Evolutionary conservation across 2,888 invertebrate species (phyloP).

Genomic region (Pseudanteris insignis): DNA sequence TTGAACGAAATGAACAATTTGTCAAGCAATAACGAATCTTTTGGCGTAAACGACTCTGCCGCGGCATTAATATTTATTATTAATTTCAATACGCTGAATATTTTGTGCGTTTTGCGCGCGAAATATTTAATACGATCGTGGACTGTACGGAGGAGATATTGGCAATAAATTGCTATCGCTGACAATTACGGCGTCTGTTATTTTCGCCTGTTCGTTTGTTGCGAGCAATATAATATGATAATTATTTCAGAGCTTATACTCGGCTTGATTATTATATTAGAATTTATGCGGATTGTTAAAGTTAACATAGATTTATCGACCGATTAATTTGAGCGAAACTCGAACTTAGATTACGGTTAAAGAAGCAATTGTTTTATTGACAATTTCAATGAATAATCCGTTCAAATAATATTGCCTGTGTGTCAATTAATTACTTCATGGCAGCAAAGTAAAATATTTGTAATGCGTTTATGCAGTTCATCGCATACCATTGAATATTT

Average conservation of each 20-base stretch:
- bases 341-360: conserved; percentile 21
- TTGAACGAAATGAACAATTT: conserved; percentile 23
- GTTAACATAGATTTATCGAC: conserved; percentile 14
- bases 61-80: conserved; percentile 14
- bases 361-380: conserved; percentile 28
- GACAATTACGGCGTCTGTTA: conserved; percentile 28
- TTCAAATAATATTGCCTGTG: conserved; percentile 29
- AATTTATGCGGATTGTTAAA: conserved; percentile 16
- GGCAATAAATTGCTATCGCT: conserved; percentile 28
- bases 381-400: conserved; percentile 32
- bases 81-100: conserved; percentile 16
- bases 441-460: conserved; percentile 30
- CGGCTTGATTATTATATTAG: conserved; percentile 24
- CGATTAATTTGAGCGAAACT: conserved; percentile 25
- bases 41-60: too few species aligned
- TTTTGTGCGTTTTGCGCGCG: conserved; percentile 14
- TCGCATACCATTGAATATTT: conserved; percentile 21
- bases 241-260: conserved; percentile 30
- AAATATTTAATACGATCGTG: conserved; percentile 20
- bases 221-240: conserved; percentile 25
- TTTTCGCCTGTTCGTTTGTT: conserved; percentile 19
- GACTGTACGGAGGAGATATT: conserved; percentile 20
- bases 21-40: conserved; percentile 11
- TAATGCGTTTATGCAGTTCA: conserved; percentile 36
- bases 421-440: conserved; percentile 36